These are phyloP conservation scores for Oreochromis mossambicus DNA, from an alignment of 2,797 vertebrate genomes.

Conservation along the genomic window DNA sequence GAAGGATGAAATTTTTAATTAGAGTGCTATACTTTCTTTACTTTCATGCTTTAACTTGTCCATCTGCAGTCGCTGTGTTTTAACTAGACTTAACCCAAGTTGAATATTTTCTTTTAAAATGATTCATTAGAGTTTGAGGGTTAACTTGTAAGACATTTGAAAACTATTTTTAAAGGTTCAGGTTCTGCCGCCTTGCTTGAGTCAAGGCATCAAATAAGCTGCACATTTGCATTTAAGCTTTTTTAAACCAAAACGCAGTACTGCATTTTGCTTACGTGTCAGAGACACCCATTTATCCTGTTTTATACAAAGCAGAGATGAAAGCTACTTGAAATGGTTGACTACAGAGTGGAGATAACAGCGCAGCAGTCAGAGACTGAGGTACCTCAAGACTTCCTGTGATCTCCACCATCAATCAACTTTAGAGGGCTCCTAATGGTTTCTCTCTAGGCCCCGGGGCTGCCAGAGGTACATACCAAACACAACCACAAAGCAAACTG, in stretches of 20 bases:
- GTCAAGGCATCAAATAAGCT: background rate
- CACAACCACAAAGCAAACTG: slow-evolving; percentile 54
- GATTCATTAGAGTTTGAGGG: background rate
- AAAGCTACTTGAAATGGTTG: slow-evolving; percentile 22
- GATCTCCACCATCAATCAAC: slow-evolving; percentile 72
- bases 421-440: slow-evolving; percentile 69
- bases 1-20: background rate
- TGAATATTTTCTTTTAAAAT: background rate
- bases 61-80: background rate
- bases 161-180: background rate
- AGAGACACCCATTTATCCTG: slow-evolving; percentile 4
- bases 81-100: background rate
- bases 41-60: background rate
- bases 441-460: slow-evolving; percentile 60
- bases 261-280: background rate
- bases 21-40: background rate
- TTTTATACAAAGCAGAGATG: slow-evolving; percentile 25
- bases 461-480: slow-evolving; percentile 63
- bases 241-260: background rate
- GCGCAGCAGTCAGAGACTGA: slow-evolving; percentile 45
- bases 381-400: slow-evolving; percentile 61
- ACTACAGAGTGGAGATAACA: slow-evolving; percentile 44
- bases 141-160: background rate
- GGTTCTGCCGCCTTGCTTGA: background rate
- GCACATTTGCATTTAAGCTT: background rate